phyloP scores from a whole-genome alignment of 1,140 invertebrate species.

The Pseudomyrmex cubaensis region DNA sequence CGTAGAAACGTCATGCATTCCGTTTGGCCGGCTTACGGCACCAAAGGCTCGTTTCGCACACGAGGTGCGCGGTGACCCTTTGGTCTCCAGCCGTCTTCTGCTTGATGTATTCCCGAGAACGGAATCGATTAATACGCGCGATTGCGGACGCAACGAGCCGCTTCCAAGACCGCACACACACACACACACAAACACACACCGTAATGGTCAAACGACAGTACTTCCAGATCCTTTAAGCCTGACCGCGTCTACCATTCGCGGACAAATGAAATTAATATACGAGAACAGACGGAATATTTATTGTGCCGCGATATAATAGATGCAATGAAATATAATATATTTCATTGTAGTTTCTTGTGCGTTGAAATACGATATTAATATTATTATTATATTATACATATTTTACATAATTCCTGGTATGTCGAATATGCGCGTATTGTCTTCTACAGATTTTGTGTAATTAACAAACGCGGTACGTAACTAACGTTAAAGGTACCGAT shows the following conservation, averaged over 20 bases:
- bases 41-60: slow-evolving; percentile 56
- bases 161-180: slow-evolving; percentile 53
- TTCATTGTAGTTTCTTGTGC: slow-evolving; percentile 3
- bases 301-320: not conserved
- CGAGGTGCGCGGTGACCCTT: slow-evolving; percentile 50
- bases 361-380: slow-evolving; percentile 5
- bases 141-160: slow-evolving; percentile 61
- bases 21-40: slow-evolving; percentile 42
- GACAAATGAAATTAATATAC: not conserved
- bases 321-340: not conserved
- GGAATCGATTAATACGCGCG: slow-evolving; percentile 64
- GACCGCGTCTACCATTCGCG: not conserved
- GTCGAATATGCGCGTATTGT: not conserved
- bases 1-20: slow-evolving; percentile 58
- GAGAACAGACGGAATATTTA: not conserved
- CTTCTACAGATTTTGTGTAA: not conserved
- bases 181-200: slow-evolving; percentile 25
- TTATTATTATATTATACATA: slow-evolving; percentile 12
- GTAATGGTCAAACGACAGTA: slow-evolving; percentile 58
- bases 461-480: slow-evolving; percentile 13
- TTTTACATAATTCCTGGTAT: not conserved
- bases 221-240: slow-evolving; percentile 35
- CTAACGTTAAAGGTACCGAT: slow-evolving; percentile 5
- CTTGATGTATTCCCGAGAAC: slow-evolving; percentile 51
- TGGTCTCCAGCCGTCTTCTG: slow-evolving; percentile 54